Evolutionary conservation across 2,888 invertebrate species (phyloP).

Genomic region (Ophioninae sp.): DNA sequence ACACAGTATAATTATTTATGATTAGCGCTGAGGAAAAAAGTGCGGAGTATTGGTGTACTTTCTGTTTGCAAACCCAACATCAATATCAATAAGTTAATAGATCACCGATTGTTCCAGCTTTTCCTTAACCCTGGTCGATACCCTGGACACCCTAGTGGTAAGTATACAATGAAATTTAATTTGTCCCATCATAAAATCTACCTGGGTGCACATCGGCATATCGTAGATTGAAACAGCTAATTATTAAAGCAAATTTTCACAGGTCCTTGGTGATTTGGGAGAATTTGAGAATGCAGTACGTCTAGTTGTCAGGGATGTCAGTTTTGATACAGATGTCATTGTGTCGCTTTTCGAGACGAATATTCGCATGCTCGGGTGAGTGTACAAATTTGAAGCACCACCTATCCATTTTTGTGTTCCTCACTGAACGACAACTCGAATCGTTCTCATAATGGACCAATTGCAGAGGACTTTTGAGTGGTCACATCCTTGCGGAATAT

Average conservation of each 20-base stretch:
- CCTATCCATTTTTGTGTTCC: not conserved
- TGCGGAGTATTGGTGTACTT: not conserved
- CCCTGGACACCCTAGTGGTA: constrained; percentile 94
- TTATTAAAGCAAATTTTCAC: constrained; percentile 43
- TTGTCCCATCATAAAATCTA: not conserved
- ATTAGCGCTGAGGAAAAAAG: too few relatives aligned
- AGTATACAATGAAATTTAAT: constrained; percentile 65
- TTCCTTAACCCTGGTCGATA: constrained; percentile 97
- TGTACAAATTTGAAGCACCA: constrained; percentile 38
- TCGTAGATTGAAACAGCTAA: not conserved
- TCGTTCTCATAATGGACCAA: constrained; percentile 47
- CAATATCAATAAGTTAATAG: not conserved
- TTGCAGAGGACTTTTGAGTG: constrained; percentile 93
- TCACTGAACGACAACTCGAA: not conserved
- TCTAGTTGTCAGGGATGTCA: constrained; percentile 92
- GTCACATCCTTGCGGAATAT: constrained; percentile 93
- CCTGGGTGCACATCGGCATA: not conserved
- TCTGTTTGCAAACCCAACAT: not conserved
- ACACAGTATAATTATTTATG: too few relatives aligned
- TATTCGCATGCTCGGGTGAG: constrained; percentile 97
- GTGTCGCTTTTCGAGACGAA: constrained; percentile 99
- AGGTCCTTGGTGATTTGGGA: constrained; percentile 93
- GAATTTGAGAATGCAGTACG: constrained; percentile 97
- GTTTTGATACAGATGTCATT: constrained; percentile 95
- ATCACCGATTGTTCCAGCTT: constrained; percentile 87